Conservation (phyloP, 2,888 invertebrate genomes). For the Masnerella sp. region DNA sequence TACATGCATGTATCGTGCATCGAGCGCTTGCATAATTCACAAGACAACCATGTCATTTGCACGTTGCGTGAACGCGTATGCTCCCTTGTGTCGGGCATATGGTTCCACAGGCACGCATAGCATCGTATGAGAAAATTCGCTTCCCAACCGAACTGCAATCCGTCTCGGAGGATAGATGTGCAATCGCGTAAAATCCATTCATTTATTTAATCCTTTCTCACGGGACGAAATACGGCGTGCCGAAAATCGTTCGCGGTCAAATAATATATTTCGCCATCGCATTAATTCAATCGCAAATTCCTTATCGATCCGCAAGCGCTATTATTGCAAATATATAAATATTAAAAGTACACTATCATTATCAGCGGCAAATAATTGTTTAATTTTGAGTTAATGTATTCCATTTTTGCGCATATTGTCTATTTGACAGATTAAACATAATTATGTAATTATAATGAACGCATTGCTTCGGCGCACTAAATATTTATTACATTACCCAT, state of each 20-base stretch:
- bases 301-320: no score
- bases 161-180: constrained; percentile 31
- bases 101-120: constrained; percentile 45
- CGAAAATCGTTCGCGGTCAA: no score
- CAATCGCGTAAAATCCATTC: constrained; percentile 2
- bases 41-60: constrained; percentile 54
- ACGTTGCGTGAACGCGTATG: constrained; percentile 54
- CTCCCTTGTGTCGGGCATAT: constrained; percentile 46
- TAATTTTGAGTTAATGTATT: constrained; percentile 14
- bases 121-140: constrained; percentile 49
- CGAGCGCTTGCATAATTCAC: constrained; percentile 58
- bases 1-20: constrained; percentile 45
- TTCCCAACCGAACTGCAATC: constrained; percentile 37
- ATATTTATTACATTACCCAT: constrained; percentile 16
- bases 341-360: not conserved
- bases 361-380: not conserved
- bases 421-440: constrained; percentile 12
- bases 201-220: constrained; percentile 17
- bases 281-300: no score
- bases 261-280: no score
- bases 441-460: constrained; percentile 26
- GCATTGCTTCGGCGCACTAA: constrained; percentile 2
- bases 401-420: not conserved
- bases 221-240: no score
- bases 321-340: constrained; percentile 1